Percentiles rank a stretch among this genome's conserved stretches.
Evolutionary conservation across 35 echinoderm and acorn worm genomes (phyloP).

Genomic region (Stichopus chloronotus): DNA sequence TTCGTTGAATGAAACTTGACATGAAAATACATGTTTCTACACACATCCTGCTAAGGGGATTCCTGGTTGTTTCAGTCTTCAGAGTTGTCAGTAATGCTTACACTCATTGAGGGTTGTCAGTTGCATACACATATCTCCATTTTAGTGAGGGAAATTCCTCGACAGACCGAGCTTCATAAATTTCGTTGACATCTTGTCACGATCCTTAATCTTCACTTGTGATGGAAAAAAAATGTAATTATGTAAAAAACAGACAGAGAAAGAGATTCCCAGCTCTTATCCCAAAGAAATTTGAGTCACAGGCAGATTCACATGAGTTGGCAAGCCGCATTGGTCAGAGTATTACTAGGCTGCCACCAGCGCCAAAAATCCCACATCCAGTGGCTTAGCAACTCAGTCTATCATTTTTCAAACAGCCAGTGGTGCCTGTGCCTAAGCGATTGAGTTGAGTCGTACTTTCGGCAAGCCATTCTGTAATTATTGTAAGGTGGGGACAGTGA

Average conservation of each 20-base stretch:
- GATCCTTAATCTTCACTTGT: not conserved
- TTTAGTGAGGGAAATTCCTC: not conserved
- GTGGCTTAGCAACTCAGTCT: not conserved
- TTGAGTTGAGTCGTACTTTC: slow-evolving; percentile 33
- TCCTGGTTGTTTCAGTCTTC: no score
- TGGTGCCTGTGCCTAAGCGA: not conserved
- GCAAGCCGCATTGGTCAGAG: not conserved
- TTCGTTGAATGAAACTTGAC: no score
- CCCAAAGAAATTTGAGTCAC: not conserved
- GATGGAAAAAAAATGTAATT: not conserved
- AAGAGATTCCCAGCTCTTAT: not conserved
- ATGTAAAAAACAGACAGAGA: slow-evolving; percentile 8
- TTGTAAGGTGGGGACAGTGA: not conserved
- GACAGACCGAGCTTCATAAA: not conserved
- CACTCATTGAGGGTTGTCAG: no score
- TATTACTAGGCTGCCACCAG: slow-evolving; percentile 7
- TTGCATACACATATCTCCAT: no score
- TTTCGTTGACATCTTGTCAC: not conserved
- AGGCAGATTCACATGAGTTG: slow-evolving; percentile 9
- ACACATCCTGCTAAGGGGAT: no score
- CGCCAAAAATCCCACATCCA: not conserved
- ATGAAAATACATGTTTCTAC: no score
- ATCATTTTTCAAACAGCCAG: not conserved
- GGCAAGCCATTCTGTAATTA: not conserved
- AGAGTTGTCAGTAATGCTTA: no score